Evolutionary conservation across 1,140 invertebrate genomes (phyloP).

Genomic region (Drosophila watanabei): DNA sequence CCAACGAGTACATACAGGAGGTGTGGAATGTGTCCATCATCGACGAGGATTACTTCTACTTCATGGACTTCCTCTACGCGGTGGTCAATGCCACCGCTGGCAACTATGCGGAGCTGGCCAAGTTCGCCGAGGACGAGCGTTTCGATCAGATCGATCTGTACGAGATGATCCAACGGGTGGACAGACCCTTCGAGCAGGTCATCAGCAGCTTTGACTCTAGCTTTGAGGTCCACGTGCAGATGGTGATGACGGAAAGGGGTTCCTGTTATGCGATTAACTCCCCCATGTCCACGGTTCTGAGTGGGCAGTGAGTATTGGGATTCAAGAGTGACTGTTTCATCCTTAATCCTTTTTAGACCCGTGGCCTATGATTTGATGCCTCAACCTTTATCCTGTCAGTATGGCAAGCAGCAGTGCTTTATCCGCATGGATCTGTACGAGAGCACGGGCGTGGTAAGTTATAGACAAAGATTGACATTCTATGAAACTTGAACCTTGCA

Average conservation of each 20-base stretch:
- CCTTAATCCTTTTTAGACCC: conserved; percentile 21
- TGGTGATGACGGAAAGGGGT: conserved; percentile 88
- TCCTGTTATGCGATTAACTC: conserved; percentile 89
- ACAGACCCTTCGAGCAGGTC: conserved; percentile 85
- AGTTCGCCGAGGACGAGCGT: conserved; percentile 85
- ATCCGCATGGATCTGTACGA: conserved; percentile 83
- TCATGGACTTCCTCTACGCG: conserved; percentile 84
- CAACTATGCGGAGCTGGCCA: conserved; percentile 80
- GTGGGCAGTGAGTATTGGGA: conserved; percentile 72
- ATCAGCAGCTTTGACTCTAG: conserved; percentile 85
- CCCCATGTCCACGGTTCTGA: conserved; percentile 68
- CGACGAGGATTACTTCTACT: conserved; percentile 84
- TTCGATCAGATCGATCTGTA: conserved; percentile 84
- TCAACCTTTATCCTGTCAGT: conserved; percentile 72
- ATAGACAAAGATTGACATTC: conserved; percentile 1
- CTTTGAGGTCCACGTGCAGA: conserved; percentile 84
- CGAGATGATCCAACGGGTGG: conserved; percentile 78
- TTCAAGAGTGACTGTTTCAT: no score
- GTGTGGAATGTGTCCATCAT: conserved; percentile 78
- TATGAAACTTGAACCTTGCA: conserved; percentile 26
- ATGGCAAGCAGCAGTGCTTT: conserved; percentile 81
- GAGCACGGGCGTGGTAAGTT: conserved; percentile 70
- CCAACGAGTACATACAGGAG: conserved; percentile 77
- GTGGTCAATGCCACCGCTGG: conserved; percentile 85
- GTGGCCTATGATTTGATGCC: conserved; percentile 58